Evolutionary conservation across 2,797 vertebrate species (phyloP), one percentile per base, ranked within the genome.

Genomic region (Trachops cirrhosus): DNA sequence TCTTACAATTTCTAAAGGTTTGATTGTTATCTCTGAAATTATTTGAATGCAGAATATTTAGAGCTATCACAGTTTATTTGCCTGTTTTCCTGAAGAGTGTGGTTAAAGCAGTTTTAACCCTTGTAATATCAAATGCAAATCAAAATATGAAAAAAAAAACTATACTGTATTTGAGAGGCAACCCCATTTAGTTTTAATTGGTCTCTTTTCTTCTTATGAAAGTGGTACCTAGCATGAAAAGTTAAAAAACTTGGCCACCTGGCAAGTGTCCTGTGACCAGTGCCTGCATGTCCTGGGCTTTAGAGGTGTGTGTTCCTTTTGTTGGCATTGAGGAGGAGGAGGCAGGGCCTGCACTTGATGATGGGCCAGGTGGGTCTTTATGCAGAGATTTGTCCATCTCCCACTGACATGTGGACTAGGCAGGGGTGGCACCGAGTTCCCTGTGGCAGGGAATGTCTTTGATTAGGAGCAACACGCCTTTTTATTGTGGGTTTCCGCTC

Each of bases 311-410:
- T 2, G 22, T 21, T 68, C 39, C 21, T 1, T 48, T 14, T 62
- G 29, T 15, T 39, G 29, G 16, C 21, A 3, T n/a, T 12, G 0
- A 9, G 39, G 44, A 44, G 18, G 32, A n/a, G n/a, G 5, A 12
- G 0, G 19, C 1, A 0, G 67, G 44, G 12, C 21, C n/a, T n/a
- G 5, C 26, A 1, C 32, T 4, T 29, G 6, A 4, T 2, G 24
- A 10, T 4, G 0, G 9, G n/a, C 37, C 0, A 1, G 10, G 5
- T 0, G 5, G 11, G 4, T 29, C 68, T 59, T 24, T 21, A 21
- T 1, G 1, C 5, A 6, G 50, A 77, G 52, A 6, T 6, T 37
- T 70, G 1, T 32, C 44, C 14, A 0, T 44, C 29, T 21, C 19
- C 9, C 16, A 3, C 32, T n/a, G 39, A 9, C 10, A 26, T 75